phyloP scores from a whole-genome alignment of 2,888 invertebrate species.

The Sussaba pulchella region DNA sequence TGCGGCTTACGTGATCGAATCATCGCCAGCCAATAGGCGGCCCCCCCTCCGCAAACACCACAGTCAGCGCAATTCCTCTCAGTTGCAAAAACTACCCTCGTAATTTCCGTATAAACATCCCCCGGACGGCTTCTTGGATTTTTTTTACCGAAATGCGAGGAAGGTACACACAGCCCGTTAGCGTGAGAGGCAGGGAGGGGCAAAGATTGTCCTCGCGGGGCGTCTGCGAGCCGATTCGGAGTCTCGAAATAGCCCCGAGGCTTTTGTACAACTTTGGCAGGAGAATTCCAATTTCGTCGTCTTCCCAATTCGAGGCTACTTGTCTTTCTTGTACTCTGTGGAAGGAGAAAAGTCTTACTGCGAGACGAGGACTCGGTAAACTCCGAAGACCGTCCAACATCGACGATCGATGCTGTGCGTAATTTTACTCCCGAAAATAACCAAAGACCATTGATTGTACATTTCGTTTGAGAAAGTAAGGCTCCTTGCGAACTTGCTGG shows the following conservation, averaged over 20 bases:
- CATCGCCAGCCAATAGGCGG: constrained; percentile 68
- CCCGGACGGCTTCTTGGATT: constrained; percentile 45
- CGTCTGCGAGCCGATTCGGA: constrained; percentile 43
- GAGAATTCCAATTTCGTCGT: constrained; percentile 81
- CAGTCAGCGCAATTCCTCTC: background rate
- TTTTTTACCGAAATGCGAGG: constrained; percentile 15
- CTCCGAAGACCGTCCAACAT: constrained; percentile 13
- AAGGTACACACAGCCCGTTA: background rate
- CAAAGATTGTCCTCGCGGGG: constrained; percentile 50
- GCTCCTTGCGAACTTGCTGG: constrained; percentile 23
- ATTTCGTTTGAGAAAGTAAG: constrained; percentile 64
- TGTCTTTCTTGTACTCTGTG: constrained; percentile 73
- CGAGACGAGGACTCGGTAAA: constrained; percentile 39
- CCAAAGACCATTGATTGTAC: constrained; percentile 67
- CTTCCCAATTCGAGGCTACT: constrained; percentile 81
- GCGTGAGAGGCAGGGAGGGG: constrained; percentile 15
- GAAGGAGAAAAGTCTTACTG: background rate
- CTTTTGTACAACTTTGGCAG: constrained; percentile 76
- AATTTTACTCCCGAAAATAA: constrained; percentile 33
- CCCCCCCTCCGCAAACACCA: background rate
- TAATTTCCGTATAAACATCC: constrained; percentile 78
- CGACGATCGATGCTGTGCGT: background rate
- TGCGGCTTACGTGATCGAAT: constrained; percentile 69
- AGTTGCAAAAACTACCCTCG: constrained; percentile 57
- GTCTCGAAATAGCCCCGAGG: constrained; percentile 63